A percentile compares a stretch with the other conserved stretches of the same genome.
These are phyloP conservation scores for Serranus cabrilla DNA, from an alignment of 2,797 vertebrate genomes.

Conservation along the genomic window DNA sequence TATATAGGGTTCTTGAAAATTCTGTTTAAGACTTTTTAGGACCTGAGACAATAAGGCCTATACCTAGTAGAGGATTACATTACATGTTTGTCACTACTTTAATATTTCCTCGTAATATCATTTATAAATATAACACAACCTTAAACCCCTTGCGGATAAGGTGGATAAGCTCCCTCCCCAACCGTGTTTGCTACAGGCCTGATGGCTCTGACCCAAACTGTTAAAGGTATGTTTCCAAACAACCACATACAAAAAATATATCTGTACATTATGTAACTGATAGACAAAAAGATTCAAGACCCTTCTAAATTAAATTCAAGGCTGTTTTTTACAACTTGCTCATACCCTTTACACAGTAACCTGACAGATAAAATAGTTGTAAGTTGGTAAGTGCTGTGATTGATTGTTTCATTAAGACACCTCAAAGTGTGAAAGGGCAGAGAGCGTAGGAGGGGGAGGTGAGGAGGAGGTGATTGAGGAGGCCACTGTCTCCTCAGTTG, in stretches of 20 bases:
- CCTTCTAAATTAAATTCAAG: background rate
- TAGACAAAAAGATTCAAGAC: background rate
- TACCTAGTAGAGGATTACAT: background rate
- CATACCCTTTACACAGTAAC: background rate
- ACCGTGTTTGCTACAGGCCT: background rate
- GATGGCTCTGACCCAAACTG: no score
- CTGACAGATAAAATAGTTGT: background rate
- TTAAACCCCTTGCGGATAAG: background rate
- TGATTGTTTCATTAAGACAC: no score
- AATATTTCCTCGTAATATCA: background rate
- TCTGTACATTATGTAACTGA: background rate
- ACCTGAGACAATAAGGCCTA: background rate
- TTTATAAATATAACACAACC: background rate
- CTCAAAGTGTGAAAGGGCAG: constrained; percentile 69
- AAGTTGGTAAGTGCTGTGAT: background rate
- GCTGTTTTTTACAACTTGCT: background rate
- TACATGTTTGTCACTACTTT: background rate
- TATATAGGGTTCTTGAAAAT: background rate
- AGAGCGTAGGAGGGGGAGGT: constrained; percentile 68
- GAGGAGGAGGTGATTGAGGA: constrained; percentile 40
- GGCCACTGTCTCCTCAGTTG: background rate
- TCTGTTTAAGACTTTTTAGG: background rate
- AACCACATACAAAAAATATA: background rate
- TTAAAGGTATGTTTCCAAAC: no score
- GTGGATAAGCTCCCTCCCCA: background rate